Base-by-base conservation (phyloP, 2,113 vertebrate genomes). In the Prinia subflava region DNA sequence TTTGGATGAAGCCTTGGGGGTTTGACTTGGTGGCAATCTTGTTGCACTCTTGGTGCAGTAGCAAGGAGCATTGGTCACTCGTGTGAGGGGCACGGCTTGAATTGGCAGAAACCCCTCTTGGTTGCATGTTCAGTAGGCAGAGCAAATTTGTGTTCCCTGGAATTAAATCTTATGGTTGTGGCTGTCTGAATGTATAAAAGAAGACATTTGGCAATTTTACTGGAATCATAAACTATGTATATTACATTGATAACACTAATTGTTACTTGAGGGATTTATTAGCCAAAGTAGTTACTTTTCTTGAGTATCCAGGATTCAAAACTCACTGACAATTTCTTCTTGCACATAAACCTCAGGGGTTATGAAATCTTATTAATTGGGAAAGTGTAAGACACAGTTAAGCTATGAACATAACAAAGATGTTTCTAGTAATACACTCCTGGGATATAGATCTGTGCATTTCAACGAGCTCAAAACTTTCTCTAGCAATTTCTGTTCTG, bases 251-350 rank as follows among this genome's bases (percentile, higher is more conserved):
- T 97, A 95, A 79, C 55, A 30, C 90, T 97, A 94, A 96, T 96
- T 97, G 92, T 95, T 95, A 95, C 97, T 96, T 95, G 81, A 96
- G 97, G 95, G 96, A 96, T 97, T 97, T 97, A 95, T 96, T 91
- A 96, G 86, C 73, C 69, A 42, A 90, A 89, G 77, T 83, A 92
- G 90, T 95, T 90, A 78, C 79, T 95, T 90, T 92, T 63, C 50
- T 92, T 55, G 6, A 88, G 47, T 82, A 87, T 82, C 55, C 69
- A 82, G 74, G 90, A 94, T 90, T 96, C 83, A 88, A 50, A 96
- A 87, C 75, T 94, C 81, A 75, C 73, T 87, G 90, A 95, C 88
- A 95, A 95, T 95, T 94, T 87, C 69, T 93, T 67, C 94, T 96
- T 64, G 83, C 86, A 89, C 75, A 71, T 74, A 97, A 96, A 95